These are phyloP conservation scores for Deladenus siricidicola DNA, from an alignment of 2,888 invertebrate genomes.

Conservation along the genomic window DNA sequence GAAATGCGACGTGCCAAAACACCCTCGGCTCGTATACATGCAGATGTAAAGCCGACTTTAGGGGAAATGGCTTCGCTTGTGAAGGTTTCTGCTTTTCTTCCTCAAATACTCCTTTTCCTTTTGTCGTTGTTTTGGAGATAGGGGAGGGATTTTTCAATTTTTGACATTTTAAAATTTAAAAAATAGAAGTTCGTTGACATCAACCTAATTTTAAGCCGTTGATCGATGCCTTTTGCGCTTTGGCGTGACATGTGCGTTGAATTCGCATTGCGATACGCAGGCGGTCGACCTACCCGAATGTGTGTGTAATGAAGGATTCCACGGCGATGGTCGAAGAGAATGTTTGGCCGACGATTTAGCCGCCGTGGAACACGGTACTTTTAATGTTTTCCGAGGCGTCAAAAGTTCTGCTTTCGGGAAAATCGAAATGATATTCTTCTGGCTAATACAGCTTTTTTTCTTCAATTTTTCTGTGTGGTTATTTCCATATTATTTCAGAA, in stretches of 20 bases:
- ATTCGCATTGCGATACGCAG: slow-evolving; percentile 35
- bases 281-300: slow-evolving; percentile 29
- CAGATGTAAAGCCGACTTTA: slow-evolving; percentile 36
- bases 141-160: no score
- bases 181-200: no score
- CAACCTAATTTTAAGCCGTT: slow-evolving; percentile 15
- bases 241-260: slow-evolving; percentile 34
- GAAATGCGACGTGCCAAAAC: slow-evolving; percentile 73
- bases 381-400: no score
- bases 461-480: no score
- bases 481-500: no score
- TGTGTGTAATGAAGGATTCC: slow-evolving; percentile 38
- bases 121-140: no score
- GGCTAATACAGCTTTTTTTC: no score
- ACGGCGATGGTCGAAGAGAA: slow-evolving; percentile 39
- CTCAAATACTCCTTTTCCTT: no score
- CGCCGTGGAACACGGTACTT: no score
- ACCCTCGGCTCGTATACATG: slow-evolving; percentile 66
- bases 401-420: no score
- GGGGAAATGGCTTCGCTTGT: slow-evolving; percentile 43
- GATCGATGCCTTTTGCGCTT: slow-evolving; percentile 32
- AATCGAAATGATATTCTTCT: no score
- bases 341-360: slow-evolving; percentile 8
- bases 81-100: slow-evolving; percentile 13
- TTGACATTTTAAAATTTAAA: no score